These are phyloP conservation scores for Notarius quadriscutis DNA, from an alignment of 2,113 vertebrate species.

Conservation along the genomic window DNA sequence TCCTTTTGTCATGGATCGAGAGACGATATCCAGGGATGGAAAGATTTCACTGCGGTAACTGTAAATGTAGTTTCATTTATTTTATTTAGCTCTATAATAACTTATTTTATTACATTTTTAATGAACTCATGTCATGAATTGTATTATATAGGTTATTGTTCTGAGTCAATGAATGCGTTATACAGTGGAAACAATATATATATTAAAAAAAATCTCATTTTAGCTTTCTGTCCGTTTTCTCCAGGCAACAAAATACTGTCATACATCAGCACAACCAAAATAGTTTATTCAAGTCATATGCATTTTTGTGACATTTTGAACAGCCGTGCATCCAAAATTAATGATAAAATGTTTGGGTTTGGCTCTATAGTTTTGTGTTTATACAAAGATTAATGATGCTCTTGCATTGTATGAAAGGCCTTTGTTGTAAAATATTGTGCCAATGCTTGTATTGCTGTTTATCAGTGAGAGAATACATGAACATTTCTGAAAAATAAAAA, in stretches of 20 bases:
- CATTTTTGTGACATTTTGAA: background rate
- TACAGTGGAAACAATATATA: background rate
- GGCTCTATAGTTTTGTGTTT: slow-evolving; percentile 10
- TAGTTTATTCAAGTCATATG: background rate
- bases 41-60: background rate
- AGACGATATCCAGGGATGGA: background rate
- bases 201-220: background rate
- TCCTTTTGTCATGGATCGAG: background rate
- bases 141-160: background rate
- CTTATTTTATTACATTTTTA: background rate
- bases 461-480: slow-evolving; percentile 14
- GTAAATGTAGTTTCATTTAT: background rate
- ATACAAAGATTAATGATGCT: background rate
- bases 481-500: slow-evolving; percentile 17
- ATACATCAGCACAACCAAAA: background rate
- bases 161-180: background rate
- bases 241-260: background rate
- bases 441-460: slow-evolving; percentile 37
- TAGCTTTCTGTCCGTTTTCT: background rate
- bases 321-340: background rate
- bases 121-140: background rate
- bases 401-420: slow-evolving; percentile 20
- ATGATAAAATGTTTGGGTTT: background rate
- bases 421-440: slow-evolving; percentile 33
- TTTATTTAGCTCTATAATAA: background rate